Conservation (phyloP, 37 sponge, comb jelly and placozoan species). For the Crambe crambe region DNA sequence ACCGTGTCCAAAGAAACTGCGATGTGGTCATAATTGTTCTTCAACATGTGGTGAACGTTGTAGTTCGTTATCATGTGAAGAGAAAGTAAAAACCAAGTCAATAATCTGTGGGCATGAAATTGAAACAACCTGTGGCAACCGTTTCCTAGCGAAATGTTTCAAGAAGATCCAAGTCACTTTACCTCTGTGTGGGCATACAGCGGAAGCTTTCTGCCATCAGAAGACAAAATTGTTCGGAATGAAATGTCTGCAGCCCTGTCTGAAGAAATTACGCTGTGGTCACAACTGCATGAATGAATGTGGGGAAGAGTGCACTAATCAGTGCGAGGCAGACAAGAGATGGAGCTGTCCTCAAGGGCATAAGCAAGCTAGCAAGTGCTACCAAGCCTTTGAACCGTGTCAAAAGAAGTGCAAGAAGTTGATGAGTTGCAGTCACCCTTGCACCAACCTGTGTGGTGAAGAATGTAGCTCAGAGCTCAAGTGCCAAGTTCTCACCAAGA, state of each 20-base stretch:
- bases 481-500: background rate
- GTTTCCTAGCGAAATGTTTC: no score
- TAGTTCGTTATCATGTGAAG: background rate
- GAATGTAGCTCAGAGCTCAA: background rate
- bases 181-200: conserved; percentile 62
- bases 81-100: no score
- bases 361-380: background rate
- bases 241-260: background rate
- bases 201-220: background rate
- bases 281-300: background rate
- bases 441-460: background rate
- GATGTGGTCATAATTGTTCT: conserved; percentile 55
- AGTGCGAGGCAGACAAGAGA: background rate
- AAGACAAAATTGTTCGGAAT: no score
- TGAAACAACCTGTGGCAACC: no score
- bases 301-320: background rate
- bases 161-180: conserved; percentile 3
- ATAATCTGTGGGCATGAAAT: no score
- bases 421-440: background rate
- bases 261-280: background rate
- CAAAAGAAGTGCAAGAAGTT: background rate
- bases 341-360: background rate
- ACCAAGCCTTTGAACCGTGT: background rate
- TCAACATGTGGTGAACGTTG: conserved; percentile 59
- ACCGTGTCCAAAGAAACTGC: conserved; percentile 42